phyloP scores from a whole-genome alignment of 2,797 vertebrate genomes.

The Hypotaenidia okinawae region DNA sequence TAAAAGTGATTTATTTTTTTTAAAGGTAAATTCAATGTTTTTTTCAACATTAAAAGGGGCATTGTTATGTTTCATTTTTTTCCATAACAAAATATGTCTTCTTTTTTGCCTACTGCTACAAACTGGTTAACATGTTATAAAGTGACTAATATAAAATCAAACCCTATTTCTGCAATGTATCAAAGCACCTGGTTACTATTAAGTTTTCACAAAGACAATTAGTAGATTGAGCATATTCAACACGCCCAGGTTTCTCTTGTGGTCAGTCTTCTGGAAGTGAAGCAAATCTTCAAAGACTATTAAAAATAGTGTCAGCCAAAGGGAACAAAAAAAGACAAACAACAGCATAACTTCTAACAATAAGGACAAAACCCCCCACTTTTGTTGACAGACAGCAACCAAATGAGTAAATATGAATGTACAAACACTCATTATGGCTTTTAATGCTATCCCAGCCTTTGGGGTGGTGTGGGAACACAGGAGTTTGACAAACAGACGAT shows the following conservation, averaged over 20 bases:
- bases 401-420: neutral
- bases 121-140: conserved; percentile 39
- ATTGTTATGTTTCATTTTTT: neutral
- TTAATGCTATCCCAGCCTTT: neutral
- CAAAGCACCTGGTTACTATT: conserved; percentile 73
- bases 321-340: neutral
- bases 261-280: neutral
- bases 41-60: neutral
- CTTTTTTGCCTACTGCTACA: conserved; percentile 32
- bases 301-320: neutral
- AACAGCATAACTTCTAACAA: neutral
- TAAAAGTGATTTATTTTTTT: neutral
- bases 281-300: conserved; percentile 12
- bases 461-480: neutral
- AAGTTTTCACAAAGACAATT: conserved; percentile 62
- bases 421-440: neutral
- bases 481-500: neutral
- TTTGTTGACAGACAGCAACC: neutral
- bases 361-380: neutral
- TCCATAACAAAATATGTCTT: conserved; percentile 32
- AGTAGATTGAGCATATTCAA: conserved; percentile 53
- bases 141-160: conserved; percentile 31
- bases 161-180: conserved; percentile 39
- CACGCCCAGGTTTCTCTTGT: neutral
- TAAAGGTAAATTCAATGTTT: neutral